phyloP scores from a whole-genome alignment of 2,113 vertebrate species.

The Thamnaconus septentrionalis region DNA sequence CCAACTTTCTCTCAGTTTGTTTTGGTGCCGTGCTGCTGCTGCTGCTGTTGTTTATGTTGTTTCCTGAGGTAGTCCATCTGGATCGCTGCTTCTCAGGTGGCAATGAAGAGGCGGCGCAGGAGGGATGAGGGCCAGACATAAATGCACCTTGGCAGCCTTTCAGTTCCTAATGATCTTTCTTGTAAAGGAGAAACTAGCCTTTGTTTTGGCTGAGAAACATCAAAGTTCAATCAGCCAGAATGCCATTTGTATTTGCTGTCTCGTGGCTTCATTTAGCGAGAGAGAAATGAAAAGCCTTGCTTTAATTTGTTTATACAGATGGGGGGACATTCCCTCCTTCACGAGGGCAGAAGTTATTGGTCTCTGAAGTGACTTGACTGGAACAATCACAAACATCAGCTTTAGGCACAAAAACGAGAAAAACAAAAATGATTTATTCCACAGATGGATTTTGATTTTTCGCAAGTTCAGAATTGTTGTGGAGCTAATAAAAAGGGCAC shows the following conservation, averaged over 20 bases:
- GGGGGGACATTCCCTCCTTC: no score
- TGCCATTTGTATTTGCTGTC: constrained; percentile 15
- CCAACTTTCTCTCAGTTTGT: constrained; percentile 25
- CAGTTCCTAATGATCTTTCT: constrained; percentile 23
- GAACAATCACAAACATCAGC: no score
- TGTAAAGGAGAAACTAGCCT: constrained; percentile 15
- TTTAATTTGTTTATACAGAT: no score
- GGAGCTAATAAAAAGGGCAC: no score
- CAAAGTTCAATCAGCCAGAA: constrained; percentile 19
- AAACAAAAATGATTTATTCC: no score
- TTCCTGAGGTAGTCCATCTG: not conserved
- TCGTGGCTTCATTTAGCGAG: no score
- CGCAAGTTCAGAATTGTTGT: no score
- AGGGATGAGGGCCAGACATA: constrained; percentile 18
- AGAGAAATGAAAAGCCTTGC: no score
- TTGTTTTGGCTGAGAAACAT: constrained; percentile 13
- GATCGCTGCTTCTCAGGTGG: constrained; percentile 23
- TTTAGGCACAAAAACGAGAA: no score
- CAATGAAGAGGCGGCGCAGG: constrained; percentile 11
- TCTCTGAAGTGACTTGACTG: no score
- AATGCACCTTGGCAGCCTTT: constrained; percentile 36
- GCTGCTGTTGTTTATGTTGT: not conserved
- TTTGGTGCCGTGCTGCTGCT: not conserved
- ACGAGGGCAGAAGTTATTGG: no score
- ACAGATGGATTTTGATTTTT: no score